phyloP scores from a whole-genome alignment of 2,888 invertebrate species.

The Hypselothyrea guttata region DNA sequence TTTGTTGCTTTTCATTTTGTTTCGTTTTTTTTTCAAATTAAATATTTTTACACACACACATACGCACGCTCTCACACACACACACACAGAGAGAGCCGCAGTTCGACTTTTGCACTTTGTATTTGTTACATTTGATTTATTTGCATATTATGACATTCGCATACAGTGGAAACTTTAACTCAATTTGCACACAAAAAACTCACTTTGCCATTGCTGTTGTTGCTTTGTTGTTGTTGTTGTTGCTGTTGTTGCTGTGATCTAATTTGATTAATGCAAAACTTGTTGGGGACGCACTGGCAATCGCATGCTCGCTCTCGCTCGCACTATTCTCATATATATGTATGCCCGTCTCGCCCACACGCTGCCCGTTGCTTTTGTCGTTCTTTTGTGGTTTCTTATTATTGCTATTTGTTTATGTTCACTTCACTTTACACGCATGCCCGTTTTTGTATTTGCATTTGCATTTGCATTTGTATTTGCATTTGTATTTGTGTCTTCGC shows the following conservation, averaged over 20 bases:
- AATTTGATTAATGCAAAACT: conserved; percentile 72
- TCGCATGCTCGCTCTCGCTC: conserved; percentile 36
- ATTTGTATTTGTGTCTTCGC: no score
- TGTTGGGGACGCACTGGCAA: conserved; percentile 57
- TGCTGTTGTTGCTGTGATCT: conserved; percentile 53
- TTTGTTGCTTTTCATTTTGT: conserved; percentile 23
- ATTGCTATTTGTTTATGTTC: conserved; percentile 54
- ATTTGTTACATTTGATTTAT: conserved; percentile 55
- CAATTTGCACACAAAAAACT: conserved; percentile 35
- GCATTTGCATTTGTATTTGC: no score
- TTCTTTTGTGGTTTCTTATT: conserved; percentile 42
- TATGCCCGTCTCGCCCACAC: conserved; percentile 40
- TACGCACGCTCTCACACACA: conserved; percentile 8
- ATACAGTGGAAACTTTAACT: conserved; percentile 34
- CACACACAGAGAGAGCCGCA: not conserved
- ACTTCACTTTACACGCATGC: conserved; percentile 23
- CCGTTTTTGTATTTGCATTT: conserved; percentile 39
- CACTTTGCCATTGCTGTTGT: conserved; percentile 44
- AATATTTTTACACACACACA: conserved; percentile 24
- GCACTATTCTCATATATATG: conserved; percentile 8
- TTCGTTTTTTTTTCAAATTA: conserved; percentile 37
- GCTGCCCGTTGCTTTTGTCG: conserved; percentile 25
- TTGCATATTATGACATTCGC: conserved; percentile 62
- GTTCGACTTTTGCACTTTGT: conserved; percentile 62
- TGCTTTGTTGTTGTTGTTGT: conserved; percentile 26